Conservation (phyloP, 2,797 vertebrate genomes). For the Mormyrus hasselquistii region DNA sequence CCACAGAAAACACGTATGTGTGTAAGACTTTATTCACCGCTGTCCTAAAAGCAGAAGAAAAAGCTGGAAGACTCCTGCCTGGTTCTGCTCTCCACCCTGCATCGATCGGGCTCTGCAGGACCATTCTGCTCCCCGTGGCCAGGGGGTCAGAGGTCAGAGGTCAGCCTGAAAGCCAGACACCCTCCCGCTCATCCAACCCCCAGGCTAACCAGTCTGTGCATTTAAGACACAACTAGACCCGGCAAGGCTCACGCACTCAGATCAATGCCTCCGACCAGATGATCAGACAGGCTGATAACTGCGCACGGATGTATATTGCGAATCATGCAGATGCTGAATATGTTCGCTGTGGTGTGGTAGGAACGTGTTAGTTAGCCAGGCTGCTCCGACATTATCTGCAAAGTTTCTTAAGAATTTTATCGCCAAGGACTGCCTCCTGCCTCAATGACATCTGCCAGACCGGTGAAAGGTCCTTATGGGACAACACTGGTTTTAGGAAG, state of each 20-base stretch:
- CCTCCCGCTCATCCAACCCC: conserved; percentile 36
- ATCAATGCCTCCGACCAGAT: background rate
- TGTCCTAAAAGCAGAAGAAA: background rate
- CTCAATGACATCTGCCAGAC: background rate
- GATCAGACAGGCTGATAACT: background rate
- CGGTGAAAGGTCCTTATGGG: background rate
- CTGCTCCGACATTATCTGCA: background rate
- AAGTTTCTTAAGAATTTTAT: background rate
- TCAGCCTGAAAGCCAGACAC: conserved; percentile 54
- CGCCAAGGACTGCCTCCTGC: background rate
- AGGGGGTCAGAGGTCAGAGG: conserved; percentile 58
- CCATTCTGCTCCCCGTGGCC: conserved; percentile 32
- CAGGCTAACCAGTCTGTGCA: background rate
- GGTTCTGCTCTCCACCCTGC: conserved; percentile 17
- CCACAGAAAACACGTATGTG: background rate
- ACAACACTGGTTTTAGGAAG: background rate
- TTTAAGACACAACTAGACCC: background rate
- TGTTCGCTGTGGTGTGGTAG: background rate
- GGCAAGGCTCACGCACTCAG: background rate
- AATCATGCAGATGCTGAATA: background rate
- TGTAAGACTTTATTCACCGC: background rate
- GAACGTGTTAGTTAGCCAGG: background rate
- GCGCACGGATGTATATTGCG: background rate
- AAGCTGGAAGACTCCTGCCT: background rate
- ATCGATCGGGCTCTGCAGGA: conserved; percentile 44